These are phyloP conservation scores for Petrocephalus sullivani DNA, from an alignment of 2,797 vertebrate species.

Conservation along the genomic window DNA sequence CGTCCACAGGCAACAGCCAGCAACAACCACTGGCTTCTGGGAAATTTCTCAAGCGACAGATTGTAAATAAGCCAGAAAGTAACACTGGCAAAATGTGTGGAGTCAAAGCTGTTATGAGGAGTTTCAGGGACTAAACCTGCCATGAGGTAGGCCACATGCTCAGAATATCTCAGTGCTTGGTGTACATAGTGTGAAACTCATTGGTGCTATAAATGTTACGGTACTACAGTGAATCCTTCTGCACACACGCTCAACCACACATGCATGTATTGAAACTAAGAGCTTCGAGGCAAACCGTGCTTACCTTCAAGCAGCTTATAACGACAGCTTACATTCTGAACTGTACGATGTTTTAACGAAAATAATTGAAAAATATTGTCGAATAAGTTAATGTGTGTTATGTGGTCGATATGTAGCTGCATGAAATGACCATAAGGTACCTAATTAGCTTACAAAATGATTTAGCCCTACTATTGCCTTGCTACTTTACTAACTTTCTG, in stretches of 20 bases:
- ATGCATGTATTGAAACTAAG: neutral
- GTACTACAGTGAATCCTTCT: neutral
- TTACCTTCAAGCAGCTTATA: neutral
- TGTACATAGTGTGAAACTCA: neutral
- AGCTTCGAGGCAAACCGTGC: neutral
- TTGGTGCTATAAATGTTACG: neutral
- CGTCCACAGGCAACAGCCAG: neutral
- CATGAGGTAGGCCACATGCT: neutral
- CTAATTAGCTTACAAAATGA: neutral
- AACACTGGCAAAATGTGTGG: neutral
- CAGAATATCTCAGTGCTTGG: neutral
- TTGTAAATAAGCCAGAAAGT: neutral
- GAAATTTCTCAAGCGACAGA: neutral
- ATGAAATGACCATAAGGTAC: neutral
- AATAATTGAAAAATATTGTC: neutral
- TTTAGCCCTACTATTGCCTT: neutral
- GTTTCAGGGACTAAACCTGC: neutral
- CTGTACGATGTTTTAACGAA: neutral
- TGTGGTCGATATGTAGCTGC: neutral
- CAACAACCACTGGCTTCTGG: neutral
- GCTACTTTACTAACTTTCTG: neutral
- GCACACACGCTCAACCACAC: neutral
- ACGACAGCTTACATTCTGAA: conserved; percentile 8
- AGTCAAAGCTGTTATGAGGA: neutral
- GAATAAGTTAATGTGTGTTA: neutral